Base-by-base conservation (phyloP, 2,888 invertebrate species). In the Synergus itoensis region DNA sequence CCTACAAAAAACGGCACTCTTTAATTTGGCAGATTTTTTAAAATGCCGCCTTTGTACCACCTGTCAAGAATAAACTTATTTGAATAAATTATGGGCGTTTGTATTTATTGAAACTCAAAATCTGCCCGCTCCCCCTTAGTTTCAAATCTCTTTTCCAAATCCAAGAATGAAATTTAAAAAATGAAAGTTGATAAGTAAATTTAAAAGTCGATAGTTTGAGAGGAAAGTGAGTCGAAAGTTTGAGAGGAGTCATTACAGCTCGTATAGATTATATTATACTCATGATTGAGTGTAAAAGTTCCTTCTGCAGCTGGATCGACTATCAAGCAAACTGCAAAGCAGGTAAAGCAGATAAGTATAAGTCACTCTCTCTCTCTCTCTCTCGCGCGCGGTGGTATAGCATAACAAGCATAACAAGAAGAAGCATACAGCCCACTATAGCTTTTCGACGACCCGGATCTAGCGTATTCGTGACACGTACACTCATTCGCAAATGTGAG, bases 381-480 rank as follows among this genome's bases (percentile, higher is more conserved):
- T n/a, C n/a, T n/a, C n/a, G n/a, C n/a, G n/a, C n/a, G n/a, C 18
- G 18, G 43, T 65, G 43, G 43, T 41, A 41, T 11, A 65, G 69
- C 4, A 48, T 18, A 14, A 18, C 41, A 21, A 65, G 69, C 4
- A 48, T 18, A 14, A 18, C 41, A 21, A 67, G 48, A 48, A 21
- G 67, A 67, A 67, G 45, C 45, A 18, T 36, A 48, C 69, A 28
- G 48, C 48, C 65, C 9, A 41, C 40, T 65, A 65, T 40, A 41
- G 65, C 65, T 65, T 69, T 48, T 69, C 48, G 69, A 16, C 69
- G 48, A 48, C 48, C 48, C 69, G 69, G 48, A 48, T 69, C 69
- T 69, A 48, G 28, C 48, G 69, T 69, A 69, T 69, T 69, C 69
- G 45, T 28, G n/a, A 48, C 69, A 69, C 69, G 69, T 69, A 69